These are phyloP conservation scores for Agriopis leucophaearia DNA, from an alignment of 2,888 invertebrate genomes.

Conservation along the genomic window DNA sequence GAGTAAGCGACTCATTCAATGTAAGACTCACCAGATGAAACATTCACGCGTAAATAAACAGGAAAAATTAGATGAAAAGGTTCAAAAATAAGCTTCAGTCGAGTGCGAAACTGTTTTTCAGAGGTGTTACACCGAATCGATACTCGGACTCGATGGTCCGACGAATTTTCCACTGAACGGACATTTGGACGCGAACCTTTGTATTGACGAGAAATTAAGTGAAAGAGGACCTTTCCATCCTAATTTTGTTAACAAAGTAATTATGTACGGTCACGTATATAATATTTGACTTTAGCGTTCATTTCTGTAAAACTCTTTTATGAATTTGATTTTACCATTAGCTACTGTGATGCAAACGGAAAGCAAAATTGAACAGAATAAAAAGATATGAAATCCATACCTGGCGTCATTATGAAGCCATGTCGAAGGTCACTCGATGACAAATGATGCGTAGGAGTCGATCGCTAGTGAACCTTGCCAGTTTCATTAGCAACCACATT, in stretches of 20 bases:
- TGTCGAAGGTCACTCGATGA: constrained; percentile 78
- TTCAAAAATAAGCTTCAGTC: constrained; percentile 82
- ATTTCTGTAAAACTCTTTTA: constrained; percentile 26
- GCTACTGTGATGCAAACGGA: constrained; percentile 1
- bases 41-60: constrained; percentile 75
- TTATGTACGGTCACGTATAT: constrained; percentile 67
- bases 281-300: constrained; percentile 51
- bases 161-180: constrained; percentile 85
- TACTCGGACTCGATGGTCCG: constrained; percentile 81
- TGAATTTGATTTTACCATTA: constrained; percentile 15
- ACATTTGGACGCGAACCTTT: constrained; percentile 78
- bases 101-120: constrained; percentile 83
- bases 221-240: constrained; percentile 78
- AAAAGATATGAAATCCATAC: constrained; percentile 53
- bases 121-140: constrained; percentile 83
- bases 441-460: constrained; percentile 82
- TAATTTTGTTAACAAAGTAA: constrained; percentile 70
- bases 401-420: constrained; percentile 67
- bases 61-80: constrained; percentile 78
- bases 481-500: constrained; percentile 79
- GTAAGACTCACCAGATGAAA: constrained; percentile 50
- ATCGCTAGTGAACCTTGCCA: constrained; percentile 71
- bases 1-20: constrained; percentile 10
- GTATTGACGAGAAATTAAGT: constrained; percentile 81
- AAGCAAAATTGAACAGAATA: constrained; percentile 50